Evolutionary conservation across 1,140 invertebrate genomes (phyloP).

Genomic region (Saccostrea echinata): DNA sequence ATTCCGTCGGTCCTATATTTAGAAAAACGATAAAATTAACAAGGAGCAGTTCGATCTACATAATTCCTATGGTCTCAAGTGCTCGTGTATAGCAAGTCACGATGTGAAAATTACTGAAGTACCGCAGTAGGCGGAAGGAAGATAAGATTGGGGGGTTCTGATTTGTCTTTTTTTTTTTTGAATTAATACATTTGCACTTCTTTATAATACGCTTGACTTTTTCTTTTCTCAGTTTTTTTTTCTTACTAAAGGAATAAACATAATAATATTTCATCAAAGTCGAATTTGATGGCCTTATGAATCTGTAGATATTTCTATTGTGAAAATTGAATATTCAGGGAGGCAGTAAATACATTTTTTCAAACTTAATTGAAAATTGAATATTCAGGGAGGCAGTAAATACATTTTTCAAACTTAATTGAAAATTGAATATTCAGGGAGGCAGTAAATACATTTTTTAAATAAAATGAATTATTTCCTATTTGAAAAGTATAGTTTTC

Average conservation of each 20-base stretch:
- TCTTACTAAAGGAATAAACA: too few relatives aligned
- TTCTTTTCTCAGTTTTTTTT: not conserved
- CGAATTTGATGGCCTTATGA: too few relatives aligned
- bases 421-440: too few relatives aligned
- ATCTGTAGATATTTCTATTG: too few relatives aligned
- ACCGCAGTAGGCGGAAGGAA: slow-evolving; percentile 11
- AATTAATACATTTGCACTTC: not conserved
- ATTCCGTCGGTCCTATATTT: not conserved
- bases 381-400: too few relatives aligned
- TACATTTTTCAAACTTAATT: too few relatives aligned
- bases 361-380: too few relatives aligned
- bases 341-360: too few relatives aligned
- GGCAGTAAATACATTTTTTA: too few relatives aligned
- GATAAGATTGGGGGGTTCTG: not conserved
- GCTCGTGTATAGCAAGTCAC: slow-evolving; percentile 3
- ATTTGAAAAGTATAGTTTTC: not conserved
- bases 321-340: too few relatives aligned
- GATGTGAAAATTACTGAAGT: slow-evolving; percentile 7
- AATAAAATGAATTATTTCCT: too few relatives aligned
- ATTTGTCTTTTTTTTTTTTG: slow-evolving; percentile 16
- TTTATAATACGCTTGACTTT: not conserved
- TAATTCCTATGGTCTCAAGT: slow-evolving; percentile 9
- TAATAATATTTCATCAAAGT: too few relatives aligned
- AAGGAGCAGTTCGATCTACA: slow-evolving; percentile 11
- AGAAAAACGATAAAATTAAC: not conserved